Percentiles rank a stretch among this genome's conserved stretches.
These are phyloP conservation scores for Aptenodytes patagonicus DNA, from an alignment of 2,113 vertebrate species.

Conservation along the genomic window DNA sequence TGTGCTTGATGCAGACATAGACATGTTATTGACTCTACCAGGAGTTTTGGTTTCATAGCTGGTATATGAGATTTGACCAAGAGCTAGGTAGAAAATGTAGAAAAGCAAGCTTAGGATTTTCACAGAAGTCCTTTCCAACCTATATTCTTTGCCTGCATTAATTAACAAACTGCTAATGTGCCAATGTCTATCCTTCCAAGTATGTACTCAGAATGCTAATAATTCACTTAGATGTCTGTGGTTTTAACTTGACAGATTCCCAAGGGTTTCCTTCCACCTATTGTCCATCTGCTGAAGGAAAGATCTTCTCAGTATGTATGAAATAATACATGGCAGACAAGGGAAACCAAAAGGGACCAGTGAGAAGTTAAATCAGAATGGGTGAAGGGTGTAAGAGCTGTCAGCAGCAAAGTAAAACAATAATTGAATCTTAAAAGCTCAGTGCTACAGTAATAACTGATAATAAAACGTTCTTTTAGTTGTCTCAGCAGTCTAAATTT, in stretches of 20 bases:
- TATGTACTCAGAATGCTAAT: neutral
- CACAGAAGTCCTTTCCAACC: neutral
- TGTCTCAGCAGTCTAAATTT: conserved; percentile 42
- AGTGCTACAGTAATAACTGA: conserved; percentile 24
- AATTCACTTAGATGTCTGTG: neutral
- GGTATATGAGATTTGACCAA: neutral
- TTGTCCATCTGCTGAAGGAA: neutral
- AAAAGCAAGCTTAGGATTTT: neutral
- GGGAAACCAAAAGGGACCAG: neutral
- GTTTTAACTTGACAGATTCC: neutral
- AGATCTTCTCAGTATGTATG: neutral
- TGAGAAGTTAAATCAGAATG: conserved; percentile 2
- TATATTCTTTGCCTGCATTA: neutral
- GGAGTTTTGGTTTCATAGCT: neutral
- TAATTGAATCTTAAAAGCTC: conserved; percentile 57
- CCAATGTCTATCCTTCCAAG: neutral
- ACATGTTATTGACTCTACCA: neutral
- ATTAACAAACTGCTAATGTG: neutral
- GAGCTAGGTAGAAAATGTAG: neutral
- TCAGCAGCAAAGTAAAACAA: conserved; percentile 37
- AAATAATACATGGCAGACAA: conserved; percentile 7
- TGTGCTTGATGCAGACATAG: neutral
- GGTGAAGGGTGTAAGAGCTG: conserved; percentile 46
- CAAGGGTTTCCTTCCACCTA: neutral
- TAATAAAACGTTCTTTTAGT: conserved; percentile 53